Base-by-base conservation (phyloP, 1,140 invertebrate species). In the Drosophila tsacasi region DNA sequence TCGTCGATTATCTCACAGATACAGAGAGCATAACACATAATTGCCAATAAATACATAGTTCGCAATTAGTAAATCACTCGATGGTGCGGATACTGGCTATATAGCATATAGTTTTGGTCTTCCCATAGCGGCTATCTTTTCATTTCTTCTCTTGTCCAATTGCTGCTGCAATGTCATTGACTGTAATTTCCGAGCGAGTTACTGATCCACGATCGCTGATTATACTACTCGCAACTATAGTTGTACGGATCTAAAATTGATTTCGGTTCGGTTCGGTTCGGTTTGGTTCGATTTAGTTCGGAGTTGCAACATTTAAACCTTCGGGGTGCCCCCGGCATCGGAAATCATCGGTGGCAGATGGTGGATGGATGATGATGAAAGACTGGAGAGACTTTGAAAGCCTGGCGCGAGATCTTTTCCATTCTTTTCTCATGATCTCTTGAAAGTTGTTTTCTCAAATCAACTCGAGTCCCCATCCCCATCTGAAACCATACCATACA, bases 1-100 rank as follows among this genome's bases (percentile, higher is more conserved):
- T 21, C 23, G 35, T 10, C 74, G 81, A 89, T 89, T 89, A 89
- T 78, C 74, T 72, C 85, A 81, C 71, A 75, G 64, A 66, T 76
- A 68, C 59, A 52, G 21, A 25, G 39, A 61, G 21, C 73, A 77
- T 78, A 78, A 78, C 64, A 76, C 58, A 76, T 76, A 76, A 77
- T 67, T 67, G 52, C 71, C 50, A 75, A 65, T 83, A 83, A 79
- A 57, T 57, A 57, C 35, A 83, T 83, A 35, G 75, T 19, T 25
- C 25, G 79, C 68, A 85, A 85, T 85, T 81, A 75, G 82, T 78
- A 54, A 67, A 81, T 75, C 44, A 44, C 73, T 60, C 67, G 67
- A 71, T 71, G 30, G 49, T 12, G 25, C 50, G 19, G 15, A 37
- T 57, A 57, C 17, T 25, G 21, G 32, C 19, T 37, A 54, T 54